Evolutionary conservation across 2,888 invertebrate genomes (phyloP), one percentile per base, ranked within the genome.

Genomic region (Podotricha telesiphe): DNA sequence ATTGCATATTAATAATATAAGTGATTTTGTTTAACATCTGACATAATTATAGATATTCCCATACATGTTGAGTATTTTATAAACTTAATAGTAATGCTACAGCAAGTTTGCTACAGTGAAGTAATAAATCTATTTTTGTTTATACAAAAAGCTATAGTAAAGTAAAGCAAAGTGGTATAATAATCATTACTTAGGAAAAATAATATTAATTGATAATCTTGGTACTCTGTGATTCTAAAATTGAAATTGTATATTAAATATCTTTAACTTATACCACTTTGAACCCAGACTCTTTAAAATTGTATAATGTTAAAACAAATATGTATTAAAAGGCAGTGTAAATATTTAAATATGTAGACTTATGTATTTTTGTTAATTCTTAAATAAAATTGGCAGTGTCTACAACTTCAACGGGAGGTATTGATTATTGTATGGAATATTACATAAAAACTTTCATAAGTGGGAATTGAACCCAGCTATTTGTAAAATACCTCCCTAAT

Each of bases 261-360:
- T n/a, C n/a, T 4, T 37, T 42, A 28, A 28, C 28, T 28, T 53
- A 28, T 53, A 11, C 53, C 28, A 53, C 10, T 28, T 53, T 53
- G 8, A 8, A 8, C 28, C 5, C 7, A 8, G n/a, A 53, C 15
- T 28, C 7, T 51, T 28, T 15, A n/a, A 28, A 42, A 42, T 53
- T 4, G 1, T 8, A 28, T 15, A 53, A 7, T 11, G 22, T 22
- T 51, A 13, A 11, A 15, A 22, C 8, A 51, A 22, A 51, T 28
- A 53, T 53, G 15, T 53, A 15, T 28, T 53, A 47, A 15, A 61
- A 34, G 61, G 61, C 61, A 61, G 61, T 61, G 47, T 28, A n/a
- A 28, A 34, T 45, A 17, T 11, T 34, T 19, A 42, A 40, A 40
- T 40, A 19, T 22, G 42, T 22, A n/a, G 34, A 55, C 11, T 28